phyloP scores from a whole-genome alignment of 2,113 vertebrate genomes.

The Petaurus breviceps region DNA sequence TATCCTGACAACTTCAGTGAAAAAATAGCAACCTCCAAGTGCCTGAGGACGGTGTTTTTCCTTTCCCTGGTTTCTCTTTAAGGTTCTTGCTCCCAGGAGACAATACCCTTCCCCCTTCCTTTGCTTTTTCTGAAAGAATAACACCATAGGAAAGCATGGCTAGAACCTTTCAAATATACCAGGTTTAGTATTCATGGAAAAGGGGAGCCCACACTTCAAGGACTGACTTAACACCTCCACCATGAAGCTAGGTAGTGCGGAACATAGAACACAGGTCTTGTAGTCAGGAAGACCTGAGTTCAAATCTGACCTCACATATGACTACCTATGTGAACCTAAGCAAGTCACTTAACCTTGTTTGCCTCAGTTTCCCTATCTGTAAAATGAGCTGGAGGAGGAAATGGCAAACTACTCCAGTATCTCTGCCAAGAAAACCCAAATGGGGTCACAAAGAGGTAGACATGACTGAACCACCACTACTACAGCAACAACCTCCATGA shows the following conservation, averaged over 20 bases:
- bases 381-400: not conserved
- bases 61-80: constrained; percentile 10
- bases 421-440: not conserved
- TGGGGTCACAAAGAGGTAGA: not conserved
- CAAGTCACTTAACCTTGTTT: not conserved
- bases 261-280: not conserved
- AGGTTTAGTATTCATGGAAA: not conserved
- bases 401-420: not conserved
- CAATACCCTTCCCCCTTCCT: not conserved
- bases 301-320: not conserved
- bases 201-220: not conserved
- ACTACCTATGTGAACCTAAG: not conserved
- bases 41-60: not conserved
- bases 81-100: constrained; percentile 13
- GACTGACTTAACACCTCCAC: not conserved
- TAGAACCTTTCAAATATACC: not conserved
- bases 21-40: constrained; percentile 6
- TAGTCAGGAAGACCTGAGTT: not conserved
- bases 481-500: not conserved
- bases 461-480: not conserved
- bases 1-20: not conserved
- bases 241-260: not conserved
- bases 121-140: constrained; percentile 19
- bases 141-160: not conserved
- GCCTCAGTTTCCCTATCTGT: not conserved